Conservation (phyloP, 2,113 vertebrate genomes). For the Myanophis thanlyinensis region DNA sequence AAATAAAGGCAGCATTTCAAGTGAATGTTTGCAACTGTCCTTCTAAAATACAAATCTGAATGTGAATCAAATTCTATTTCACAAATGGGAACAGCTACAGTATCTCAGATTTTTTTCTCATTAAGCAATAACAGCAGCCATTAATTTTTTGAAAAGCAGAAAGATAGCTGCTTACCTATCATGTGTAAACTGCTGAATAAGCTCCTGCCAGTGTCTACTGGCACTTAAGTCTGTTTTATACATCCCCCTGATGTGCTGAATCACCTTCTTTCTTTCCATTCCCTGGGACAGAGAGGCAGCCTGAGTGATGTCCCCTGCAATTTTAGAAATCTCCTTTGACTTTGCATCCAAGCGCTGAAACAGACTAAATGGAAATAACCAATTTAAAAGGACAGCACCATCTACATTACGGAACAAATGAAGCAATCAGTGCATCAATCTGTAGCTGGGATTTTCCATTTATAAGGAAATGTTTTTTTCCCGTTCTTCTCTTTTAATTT, state of each 20-base stretch:
- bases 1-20: background rate
- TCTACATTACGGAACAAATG: background rate
- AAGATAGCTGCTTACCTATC: constrained; percentile 76
- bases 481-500: background rate
- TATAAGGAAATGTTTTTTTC: background rate
- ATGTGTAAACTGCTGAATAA: constrained; percentile 93
- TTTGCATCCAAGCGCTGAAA: constrained; percentile 93
- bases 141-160: background rate
- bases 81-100: background rate
- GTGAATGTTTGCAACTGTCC: background rate
- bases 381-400: background rate
- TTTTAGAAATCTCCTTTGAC: constrained; percentile 96
- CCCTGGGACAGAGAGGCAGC: constrained; percentile 92
- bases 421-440: background rate
- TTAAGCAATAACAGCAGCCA: background rate
- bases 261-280: constrained; percentile 96
- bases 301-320: constrained; percentile 95
- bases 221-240: constrained; percentile 93
- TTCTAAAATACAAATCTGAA: background rate
- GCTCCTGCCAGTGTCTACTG: constrained; percentile 95
- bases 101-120: background rate
- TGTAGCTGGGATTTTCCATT: background rate
- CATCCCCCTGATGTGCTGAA: constrained; percentile 93
- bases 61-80: background rate
- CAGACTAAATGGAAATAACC: constrained; percentile 73